A percentile compares a stretch with the other conserved stretches of the same genome.
Conservation (phyloP, 2,888 invertebrate genomes). For the Hydrotaea diabolus region DNA sequence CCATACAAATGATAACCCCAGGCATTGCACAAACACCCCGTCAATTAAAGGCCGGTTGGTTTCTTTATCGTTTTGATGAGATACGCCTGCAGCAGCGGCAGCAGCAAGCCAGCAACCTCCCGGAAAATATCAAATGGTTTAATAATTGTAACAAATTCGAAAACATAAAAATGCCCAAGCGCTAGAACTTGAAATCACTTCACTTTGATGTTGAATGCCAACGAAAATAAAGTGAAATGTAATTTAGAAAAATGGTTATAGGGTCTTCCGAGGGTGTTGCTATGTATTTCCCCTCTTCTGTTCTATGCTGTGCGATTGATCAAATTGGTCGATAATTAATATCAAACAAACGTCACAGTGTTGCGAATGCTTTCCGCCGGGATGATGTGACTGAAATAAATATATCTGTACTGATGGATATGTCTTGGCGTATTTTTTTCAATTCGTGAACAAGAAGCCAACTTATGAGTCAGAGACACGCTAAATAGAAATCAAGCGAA, state of each 20-base stretch:
- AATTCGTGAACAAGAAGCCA: background rate
- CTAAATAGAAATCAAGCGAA: constrained; percentile 57
- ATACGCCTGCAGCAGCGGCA: too few species aligned
- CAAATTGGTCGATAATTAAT: constrained; percentile 20
- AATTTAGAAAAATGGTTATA: background rate
- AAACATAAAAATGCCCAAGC: background rate
- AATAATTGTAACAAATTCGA: constrained; percentile 52
- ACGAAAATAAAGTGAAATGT: background rate
- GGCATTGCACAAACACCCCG: background rate
- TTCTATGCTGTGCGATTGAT: constrained; percentile 2
- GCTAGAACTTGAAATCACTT: background rate
- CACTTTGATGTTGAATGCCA: constrained; percentile 28
- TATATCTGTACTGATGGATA: too few species aligned
- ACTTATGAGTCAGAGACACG: constrained; percentile 56
- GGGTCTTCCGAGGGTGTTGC: background rate
- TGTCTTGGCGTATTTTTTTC: constrained; percentile 8
- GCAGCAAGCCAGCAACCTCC: constrained; percentile 38
- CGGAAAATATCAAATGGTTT: constrained; percentile 61
- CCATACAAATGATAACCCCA: background rate
- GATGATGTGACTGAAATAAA: too few species aligned
- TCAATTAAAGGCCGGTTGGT: too few species aligned
- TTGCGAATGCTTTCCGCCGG: background rate
- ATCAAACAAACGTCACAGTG: constrained; percentile 8
- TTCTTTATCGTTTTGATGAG: background rate
- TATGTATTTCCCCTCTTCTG: background rate